Base-by-base conservation (phyloP, 1,140 invertebrate genomes). In the Chrysoperla carnea region DNA sequence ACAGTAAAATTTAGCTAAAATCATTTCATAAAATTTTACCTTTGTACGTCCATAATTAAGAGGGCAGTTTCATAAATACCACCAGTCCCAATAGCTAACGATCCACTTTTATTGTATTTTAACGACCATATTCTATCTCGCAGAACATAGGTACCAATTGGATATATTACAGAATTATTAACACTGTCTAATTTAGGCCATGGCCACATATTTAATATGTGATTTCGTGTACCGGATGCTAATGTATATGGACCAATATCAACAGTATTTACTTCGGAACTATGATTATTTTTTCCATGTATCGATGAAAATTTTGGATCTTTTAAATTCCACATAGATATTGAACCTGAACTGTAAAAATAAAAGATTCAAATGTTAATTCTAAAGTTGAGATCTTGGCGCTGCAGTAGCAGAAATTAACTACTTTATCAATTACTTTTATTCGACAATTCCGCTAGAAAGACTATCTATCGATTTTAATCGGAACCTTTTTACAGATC, bases 51-150 rank as follows among this genome's bases (percentile, higher is more conserved):
- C 47, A 43, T 45, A 15, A 58, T 37, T 36, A 39, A 46, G 14
- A 58, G 37, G 36, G 52, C 44, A 29, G 48, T 40, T 36, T 23
- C 36, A 29, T 43, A 29, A 40, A 40, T 43, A 6, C 51, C 54
- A 4, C 50, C 48, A 28, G 54, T 55, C 23, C 56, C 56, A 35
- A 52, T 45, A 13, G 50, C 52, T 45, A 56, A 38, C 1, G 40
- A 41, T 40, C 15, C 43, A 8, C 46, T 43, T 28, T 38, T 11
- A 36, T 23, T 45, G 29, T 50, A 48, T 29, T 49, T 41, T 11
- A 51, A 46, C 29, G 48, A 50, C 54, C 54, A 57, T 9, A 52
- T 40, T 36, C 44, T 29, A 46, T 52, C 52, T 29, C 17, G 12
- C 6, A 52, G 33, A 23, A 23, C 17, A 23, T 23, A 23, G n/a